Conservation (phyloP, 2,113 vertebrate species). For the Microcebus murinus region DNA sequence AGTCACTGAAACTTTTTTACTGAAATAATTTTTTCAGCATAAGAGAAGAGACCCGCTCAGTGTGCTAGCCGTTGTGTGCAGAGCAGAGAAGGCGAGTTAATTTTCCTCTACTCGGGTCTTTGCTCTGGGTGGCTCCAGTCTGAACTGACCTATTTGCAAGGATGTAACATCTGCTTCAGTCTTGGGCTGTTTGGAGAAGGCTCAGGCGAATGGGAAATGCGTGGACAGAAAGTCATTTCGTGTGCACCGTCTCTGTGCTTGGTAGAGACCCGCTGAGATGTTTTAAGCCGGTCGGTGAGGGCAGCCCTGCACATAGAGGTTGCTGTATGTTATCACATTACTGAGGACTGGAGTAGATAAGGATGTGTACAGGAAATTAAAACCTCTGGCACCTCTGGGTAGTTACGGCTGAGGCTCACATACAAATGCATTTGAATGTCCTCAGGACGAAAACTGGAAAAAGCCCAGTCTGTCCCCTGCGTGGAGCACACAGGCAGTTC, state of each 20-base stretch:
- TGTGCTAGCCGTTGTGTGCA: constrained; percentile 43
- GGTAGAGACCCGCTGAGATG: not conserved
- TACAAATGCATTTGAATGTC: not conserved
- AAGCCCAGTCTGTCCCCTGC: not conserved
- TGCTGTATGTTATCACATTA: not conserved
- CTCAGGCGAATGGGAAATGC: not conserved
- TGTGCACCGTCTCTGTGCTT: not conserved
- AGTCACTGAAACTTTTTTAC: constrained; percentile 50
- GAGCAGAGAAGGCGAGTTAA: constrained; percentile 40
- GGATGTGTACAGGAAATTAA: constrained; percentile 61
- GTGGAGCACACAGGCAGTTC: not conserved
- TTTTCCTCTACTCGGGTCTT: constrained; percentile 73
- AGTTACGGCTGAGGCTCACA: not conserved
- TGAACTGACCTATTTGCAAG: constrained; percentile 79
- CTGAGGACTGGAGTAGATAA: not conserved
- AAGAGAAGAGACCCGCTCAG: not conserved
- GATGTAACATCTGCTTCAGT: constrained; percentile 74
- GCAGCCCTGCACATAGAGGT: not conserved
- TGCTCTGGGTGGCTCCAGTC: not conserved
- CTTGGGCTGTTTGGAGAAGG: constrained; percentile 31
- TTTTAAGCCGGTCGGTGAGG: not conserved
- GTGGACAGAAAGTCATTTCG: not conserved
- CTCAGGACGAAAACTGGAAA: not conserved
- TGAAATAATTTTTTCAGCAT: constrained; percentile 48
- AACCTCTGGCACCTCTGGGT: constrained; percentile 4